These are phyloP conservation scores for Acinonyx jubatus DNA, from an alignment of 2,113 vertebrate genomes.

Conservation along the genomic window DNA sequence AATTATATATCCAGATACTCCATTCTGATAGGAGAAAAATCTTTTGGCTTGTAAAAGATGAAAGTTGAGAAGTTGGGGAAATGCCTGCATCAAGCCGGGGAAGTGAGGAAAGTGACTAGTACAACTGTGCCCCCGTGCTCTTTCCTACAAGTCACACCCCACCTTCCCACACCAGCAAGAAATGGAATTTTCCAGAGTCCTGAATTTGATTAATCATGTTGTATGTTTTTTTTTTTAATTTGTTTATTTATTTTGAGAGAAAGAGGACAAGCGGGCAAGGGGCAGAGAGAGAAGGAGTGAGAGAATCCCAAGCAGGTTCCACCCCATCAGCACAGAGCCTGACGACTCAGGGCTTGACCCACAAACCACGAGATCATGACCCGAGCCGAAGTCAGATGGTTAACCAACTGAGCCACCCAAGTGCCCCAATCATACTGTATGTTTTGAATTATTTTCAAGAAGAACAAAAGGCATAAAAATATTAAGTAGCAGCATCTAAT, in stretches of 20 bases:
- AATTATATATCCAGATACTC: neutral
- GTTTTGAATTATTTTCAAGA: conserved; percentile 40
- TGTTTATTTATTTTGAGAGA: too few species aligned
- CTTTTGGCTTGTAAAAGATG: neutral
- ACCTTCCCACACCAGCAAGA: neutral
- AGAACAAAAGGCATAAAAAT: conserved; percentile 18
- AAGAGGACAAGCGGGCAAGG: too few species aligned
- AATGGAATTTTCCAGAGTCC: neutral
- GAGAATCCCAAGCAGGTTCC: too few species aligned
- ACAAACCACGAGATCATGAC: too few species aligned
- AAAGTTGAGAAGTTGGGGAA: neutral
- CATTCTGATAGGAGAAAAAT: neutral
- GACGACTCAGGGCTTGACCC: too few species aligned
- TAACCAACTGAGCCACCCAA: too few species aligned
- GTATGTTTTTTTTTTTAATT: neutral
- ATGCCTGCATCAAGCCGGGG: neutral
- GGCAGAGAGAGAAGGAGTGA: too few species aligned
- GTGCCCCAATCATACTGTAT: neutral
- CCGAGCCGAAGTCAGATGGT: too few species aligned
- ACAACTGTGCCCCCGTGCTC: neutral
- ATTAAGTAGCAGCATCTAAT: neutral
- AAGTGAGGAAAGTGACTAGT: neutral
- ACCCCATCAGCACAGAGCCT: too few species aligned
- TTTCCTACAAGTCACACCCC: neutral
- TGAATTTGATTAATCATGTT: conserved; percentile 2